phyloP scores from a whole-genome alignment of 2,797 vertebrate genomes.

The Corythornis leucogaster region DNA sequence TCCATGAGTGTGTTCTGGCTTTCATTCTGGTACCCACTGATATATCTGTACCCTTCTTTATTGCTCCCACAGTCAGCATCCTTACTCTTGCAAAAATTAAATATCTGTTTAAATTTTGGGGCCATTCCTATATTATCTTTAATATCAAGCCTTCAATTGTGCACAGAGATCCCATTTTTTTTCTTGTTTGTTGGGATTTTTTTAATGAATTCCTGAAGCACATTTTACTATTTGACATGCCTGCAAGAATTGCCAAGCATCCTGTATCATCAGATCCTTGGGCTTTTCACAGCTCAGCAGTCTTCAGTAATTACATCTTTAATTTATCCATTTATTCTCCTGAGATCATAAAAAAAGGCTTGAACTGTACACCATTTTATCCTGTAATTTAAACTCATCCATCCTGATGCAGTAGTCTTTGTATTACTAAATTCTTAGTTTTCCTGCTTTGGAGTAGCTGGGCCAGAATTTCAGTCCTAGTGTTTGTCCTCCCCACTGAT shows the following conservation, averaged over 20 bases:
- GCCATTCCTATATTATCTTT: neutral
- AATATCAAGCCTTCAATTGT: neutral
- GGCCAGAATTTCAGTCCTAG: neutral
- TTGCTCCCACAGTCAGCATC: neutral
- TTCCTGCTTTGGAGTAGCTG: neutral
- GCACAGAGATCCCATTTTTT: neutral
- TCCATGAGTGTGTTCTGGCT: neutral
- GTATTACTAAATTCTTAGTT: neutral
- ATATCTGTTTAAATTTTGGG: neutral
- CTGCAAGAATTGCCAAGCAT: neutral
- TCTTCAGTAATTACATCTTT: conserved; percentile 10
- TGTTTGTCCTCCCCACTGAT: neutral
- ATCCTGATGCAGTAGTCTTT: neutral
- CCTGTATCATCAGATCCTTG: neutral
- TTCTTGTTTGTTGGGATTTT: neutral
- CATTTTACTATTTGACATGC: neutral
- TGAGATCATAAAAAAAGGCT: neutral
- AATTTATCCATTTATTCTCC: neutral
- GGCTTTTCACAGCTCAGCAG: conserved; percentile 2
- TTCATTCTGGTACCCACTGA: neutral
- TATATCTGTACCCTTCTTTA: neutral
- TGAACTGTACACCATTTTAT: neutral
- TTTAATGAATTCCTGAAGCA: neutral
- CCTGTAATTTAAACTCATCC: neutral
- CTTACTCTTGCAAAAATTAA: neutral